Base-by-base conservation (phyloP, 2,888 invertebrate genomes). In the Diachrysia chrysitis region DNA sequence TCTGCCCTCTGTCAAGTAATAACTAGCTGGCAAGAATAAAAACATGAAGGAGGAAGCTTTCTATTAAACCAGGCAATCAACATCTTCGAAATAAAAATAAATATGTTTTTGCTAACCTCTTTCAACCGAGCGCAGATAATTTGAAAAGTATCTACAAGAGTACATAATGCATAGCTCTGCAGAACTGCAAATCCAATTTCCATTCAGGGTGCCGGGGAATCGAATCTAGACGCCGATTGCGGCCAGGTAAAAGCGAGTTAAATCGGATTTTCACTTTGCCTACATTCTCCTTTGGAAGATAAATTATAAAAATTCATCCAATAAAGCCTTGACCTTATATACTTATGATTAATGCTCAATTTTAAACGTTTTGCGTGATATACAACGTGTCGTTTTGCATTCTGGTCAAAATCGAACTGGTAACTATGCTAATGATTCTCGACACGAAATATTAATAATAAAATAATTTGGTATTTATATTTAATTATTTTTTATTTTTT, bases 151-250 rank as follows among this genome's bases (percentile, higher is more conserved):
- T 87, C 86, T 86, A 83, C 82, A 77, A 78, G 68, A 83, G 84
- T 85, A 84, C 83, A 87, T 90, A 93, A 90, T 90, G 91, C 91
- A 90, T 87, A 89, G 87, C 89, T 87, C 85, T 84, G 89, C 90
- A 89, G 88, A 90, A 89, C 89, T 90, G 90, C 85, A 91, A 93
- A 94, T 92, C 87, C 90, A 90, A 92, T 93, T 93, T 90, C 90
- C 89, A 92, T 92, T 91, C 87, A 88, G 87, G 89, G 88, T 85
- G 85, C 85, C 82, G 78, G 84, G 84, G 89, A 92, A 92, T 91
- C 91, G 93, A 92, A 92, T 92, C 89, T 87, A 88, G 88, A 85
- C 87, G 88, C 76, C 91, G 90, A 93, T 93, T 93, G 93, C 91
- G 93, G 93, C 87, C 85, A 90, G 92, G 89, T 90, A 89, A 87